Evolutionary conservation across 2,113 vertebrate genomes (phyloP), one percentile per base, ranked within the genome.

Genomic region (Stegastes partitus): DNA sequence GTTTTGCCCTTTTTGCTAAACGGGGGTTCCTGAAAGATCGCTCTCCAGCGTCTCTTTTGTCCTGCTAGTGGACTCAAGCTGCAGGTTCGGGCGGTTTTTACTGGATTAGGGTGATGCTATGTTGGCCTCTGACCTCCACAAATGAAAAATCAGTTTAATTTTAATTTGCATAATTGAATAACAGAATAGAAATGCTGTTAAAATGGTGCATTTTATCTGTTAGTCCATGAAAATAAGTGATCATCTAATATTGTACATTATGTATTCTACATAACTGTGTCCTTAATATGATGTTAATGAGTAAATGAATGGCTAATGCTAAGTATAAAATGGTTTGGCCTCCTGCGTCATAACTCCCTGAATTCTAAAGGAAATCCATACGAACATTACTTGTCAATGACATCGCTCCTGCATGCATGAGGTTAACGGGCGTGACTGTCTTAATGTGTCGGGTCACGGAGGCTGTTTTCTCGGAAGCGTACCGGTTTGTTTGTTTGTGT

Each of bases 261-360:
- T 42, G 39, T 42, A 14, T 42, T 42, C 12, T 70, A 15, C 39
- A 64, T 64, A 21, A 25, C 4, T 2, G 0, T 28, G 21, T 12
- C 15, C 37, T 74, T 56, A 42, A 62, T 39, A 15, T 26, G 9
- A 62, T 34, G 50, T 79, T 34, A 54, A 18, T 61, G 19, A 63
- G 56, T 54, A 42, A 67, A 69, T 42, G 63, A 21, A 65, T 62
- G 47, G 4, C 28, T 22, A 58, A 53, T 26, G 6, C 14, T 42
- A 28, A 26, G 7, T 51, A 45, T 37, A 62, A 77, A 56, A 42
- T 7, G 3, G 16, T 59, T 64, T 4, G 25, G 28, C 28, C 3
- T 21, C 22, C 44, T 18, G 18, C 26, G 54, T 55, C 21, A 49
- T 58, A 22, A 49, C 67, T 69, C 56, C 18, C 15, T 25, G 25